These are phyloP conservation scores for Agriopis leucophaearia DNA, from an alignment of 2,888 invertebrate species.

Conservation along the genomic window DNA sequence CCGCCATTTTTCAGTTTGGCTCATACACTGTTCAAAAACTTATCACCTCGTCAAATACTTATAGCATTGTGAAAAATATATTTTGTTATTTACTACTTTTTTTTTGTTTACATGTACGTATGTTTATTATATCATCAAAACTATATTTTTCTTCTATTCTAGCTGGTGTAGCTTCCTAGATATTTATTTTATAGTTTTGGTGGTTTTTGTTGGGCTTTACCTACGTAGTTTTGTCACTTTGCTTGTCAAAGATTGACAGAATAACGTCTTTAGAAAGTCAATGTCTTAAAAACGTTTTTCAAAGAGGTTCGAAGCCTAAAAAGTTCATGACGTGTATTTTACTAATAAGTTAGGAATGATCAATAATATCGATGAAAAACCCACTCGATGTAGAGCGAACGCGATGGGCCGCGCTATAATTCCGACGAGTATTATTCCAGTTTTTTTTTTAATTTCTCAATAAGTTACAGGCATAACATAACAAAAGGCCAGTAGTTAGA, in stretches of 20 bases:
- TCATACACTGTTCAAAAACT: not conserved
- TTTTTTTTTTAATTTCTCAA: not conserved
- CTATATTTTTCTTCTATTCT: not conserved
- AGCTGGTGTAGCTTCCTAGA: not conserved
- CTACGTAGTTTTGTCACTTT: not conserved
- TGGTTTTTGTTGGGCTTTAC: not conserved
- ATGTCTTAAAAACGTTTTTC: not conserved
- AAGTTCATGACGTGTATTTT: too few species aligned
- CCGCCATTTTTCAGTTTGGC: conserved; percentile 42
- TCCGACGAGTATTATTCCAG: not conserved
- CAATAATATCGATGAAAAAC: too few species aligned
- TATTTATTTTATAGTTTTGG: not conserved
- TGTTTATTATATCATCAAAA: not conserved
- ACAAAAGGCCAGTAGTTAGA: not conserved
- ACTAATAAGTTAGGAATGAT: too few species aligned
- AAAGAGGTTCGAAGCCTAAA: not conserved
- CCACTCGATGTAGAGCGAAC: too few species aligned
- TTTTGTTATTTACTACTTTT: not conserved
- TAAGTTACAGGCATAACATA: not conserved
- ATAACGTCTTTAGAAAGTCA: not conserved
- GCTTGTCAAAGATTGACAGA: not conserved
- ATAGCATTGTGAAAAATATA: not conserved
- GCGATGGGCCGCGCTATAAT: too few species aligned
- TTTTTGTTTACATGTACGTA: not conserved
- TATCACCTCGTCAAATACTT: not conserved